Evolutionary conservation across 2,888 invertebrate species (phyloP).

Genomic region (Nowickia ferox): DNA sequence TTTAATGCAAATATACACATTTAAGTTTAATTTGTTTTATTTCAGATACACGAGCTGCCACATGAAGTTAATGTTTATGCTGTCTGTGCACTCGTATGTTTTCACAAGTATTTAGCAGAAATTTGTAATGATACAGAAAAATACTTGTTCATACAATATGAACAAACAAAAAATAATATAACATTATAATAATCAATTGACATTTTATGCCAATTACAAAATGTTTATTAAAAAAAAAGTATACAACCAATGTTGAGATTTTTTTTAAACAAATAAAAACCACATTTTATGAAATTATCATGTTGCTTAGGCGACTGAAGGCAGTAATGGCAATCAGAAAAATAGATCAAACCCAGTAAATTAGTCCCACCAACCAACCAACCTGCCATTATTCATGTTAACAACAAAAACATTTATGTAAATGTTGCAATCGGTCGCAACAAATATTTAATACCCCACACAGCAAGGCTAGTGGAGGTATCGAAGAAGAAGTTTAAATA

Average conservation of each 20-base stretch:
- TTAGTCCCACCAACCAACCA: conserved; percentile 8
- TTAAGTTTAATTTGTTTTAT: conserved; percentile 65
- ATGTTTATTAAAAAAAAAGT: conserved; percentile 56
- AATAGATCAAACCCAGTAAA: conserved; percentile 59
- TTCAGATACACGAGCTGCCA: conserved; percentile 31
- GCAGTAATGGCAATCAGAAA: conserved; percentile 19
- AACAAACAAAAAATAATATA: conserved; percentile 36
- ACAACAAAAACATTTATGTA: background rate
- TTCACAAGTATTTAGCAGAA: background rate
- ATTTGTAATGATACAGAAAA: conserved; percentile 1
- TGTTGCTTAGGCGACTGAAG: conserved; percentile 40
- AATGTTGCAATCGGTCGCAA: background rate
- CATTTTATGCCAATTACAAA: conserved; percentile 71
- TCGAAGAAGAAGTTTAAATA: background rate
- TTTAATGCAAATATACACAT: conserved; percentile 66
- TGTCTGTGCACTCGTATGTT: conserved; percentile 1
- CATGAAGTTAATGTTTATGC: conserved; percentile 2
- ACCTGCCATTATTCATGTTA: background rate
- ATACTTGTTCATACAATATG: background rate
- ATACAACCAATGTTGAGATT: conserved; percentile 1
- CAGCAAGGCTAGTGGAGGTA: background rate
- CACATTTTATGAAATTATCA: conserved; percentile 50
- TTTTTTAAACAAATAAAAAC: background rate
- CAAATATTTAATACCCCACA: background rate
- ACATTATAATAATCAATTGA: conserved; percentile 70